Evolutionary conservation across 2,797 vertebrate genomes (phyloP), one percentile per base, ranked within the genome.

Genomic region (Myotis vivesi): DNA sequence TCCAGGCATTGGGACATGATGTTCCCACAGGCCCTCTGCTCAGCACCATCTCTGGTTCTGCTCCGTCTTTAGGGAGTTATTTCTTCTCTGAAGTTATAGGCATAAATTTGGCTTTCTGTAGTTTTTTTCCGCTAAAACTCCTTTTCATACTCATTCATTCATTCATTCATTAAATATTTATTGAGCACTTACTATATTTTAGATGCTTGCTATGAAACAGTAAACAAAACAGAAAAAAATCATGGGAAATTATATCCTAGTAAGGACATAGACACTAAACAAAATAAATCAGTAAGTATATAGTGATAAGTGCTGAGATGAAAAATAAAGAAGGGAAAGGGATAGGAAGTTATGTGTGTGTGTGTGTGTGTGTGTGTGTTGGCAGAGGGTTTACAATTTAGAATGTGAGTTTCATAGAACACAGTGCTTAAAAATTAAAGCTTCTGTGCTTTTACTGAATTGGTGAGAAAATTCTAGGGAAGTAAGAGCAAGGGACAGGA

Each of bases 221-320:
- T n/a, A 55, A 97, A 88, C 44, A 79, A 90, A 72, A 76, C n/a
- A 89, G 51, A 76, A 80, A 84, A 64, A 92, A 81, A 25, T 89
- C 49, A 64, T 73, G 36, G 90, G 90, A 84, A 72, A 77, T 86
- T 92, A 53, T 89, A 84, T 80, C 91, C 66, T 69, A 41, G 33
- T 36, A 38, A 68, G 66, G 30, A 94, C 36, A 83, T 17, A 87
- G 64, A 36, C 19, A 64, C 25, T n/a, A 82, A 86, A 73, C 36
- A 16, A 68, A 84, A 82, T 33, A 68, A 75, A 64, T 75, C 51
- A 79, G 69, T 46, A 72, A 62, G 2, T 49, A 81, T 23, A 69
- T 30, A 7, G 19, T 33, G 46, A 17, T 51, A 77, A 53, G 41
- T 38, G 53, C 51, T 28, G 38, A 92, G 49, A 81, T 59, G 81